Evolutionary conservation across 2,888 invertebrate species (phyloP), one percentile per base, ranked within the genome.

Genomic region (Elmis aenea): DNA sequence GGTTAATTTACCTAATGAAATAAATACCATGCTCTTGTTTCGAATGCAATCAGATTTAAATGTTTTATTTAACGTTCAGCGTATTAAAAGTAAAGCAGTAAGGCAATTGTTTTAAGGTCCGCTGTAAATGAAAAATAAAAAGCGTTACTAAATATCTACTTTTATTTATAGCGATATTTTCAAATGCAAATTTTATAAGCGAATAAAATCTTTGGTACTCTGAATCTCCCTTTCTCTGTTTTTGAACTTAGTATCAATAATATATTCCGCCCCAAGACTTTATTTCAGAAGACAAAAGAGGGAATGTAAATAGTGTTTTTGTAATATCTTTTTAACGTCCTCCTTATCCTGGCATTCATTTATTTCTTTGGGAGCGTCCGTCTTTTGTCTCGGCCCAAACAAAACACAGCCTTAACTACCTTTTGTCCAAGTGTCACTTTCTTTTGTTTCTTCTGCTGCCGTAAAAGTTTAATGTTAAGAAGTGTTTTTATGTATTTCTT

Each of bases 271-370:
- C 50, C 49, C 43, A 48, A 42, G 45, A 50, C 54, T 51, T 53
- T 55, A 55, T 59, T 59, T 55, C 54, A 40, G 44, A 49, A 59
- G 59, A 65, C 61, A 65, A 63, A 62, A 62, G 63, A 55, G 55
- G 58, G 64, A 66, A 66, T 67, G 66, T 66, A 66, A 67, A 67
- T 67, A 66, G 65, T 61, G 67, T 67, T 67, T 67, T 66, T 67
- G 67, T 66, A 64, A 66, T 67, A 67, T 67, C 67, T 67, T 67
- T 67, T 67, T 67, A 67, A 67, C 63, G 64, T 50, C 48, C 58
- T 59, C 59, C 61, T 61, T 61, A 62, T 61, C 61, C 55, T 52
- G 54, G 59, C 62, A 64, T 65, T 65, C 65, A 66, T 66, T 67
- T 66, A 65, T 65, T 66, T 66, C 66, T 67, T 66, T 65, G 63